Base-by-base conservation (phyloP, 1,140 invertebrate genomes). In the Aleiodes sp. region DNA sequence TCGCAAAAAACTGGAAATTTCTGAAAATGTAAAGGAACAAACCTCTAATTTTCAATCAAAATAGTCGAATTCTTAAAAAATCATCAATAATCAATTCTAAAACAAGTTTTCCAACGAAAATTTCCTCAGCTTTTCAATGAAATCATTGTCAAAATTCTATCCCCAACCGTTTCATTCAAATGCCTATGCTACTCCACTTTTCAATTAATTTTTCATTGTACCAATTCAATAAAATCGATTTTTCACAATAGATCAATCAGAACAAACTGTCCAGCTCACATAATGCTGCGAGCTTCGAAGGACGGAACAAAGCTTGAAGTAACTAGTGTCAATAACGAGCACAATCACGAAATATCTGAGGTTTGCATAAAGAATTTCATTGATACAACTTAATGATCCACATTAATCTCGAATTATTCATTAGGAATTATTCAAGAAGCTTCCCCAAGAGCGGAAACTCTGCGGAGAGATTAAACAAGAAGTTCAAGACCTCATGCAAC, bases 321-420 rank as follows among this genome's bases (percentile, higher is more conserved):
- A 2, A 84, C 85, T n/a, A 84, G 82, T 71, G 83, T 87, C 2
- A 86, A 86, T 72, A 87, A 87, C 63, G 80, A 84, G 24, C 86
- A 87, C 68, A 87, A 86, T 79, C 86, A 87, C 46, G 84, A 86
- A 75, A 86, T 86, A 19, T 85, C 85, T 24, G 80, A 85, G 75
- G 83, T 79, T 72, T 16, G 29, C 16, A 56, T 31, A 46, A 7
- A 9, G 14, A 2, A 28, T 65, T 65, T 67, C 4, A 14, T 14
- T 16, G 1, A 61, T 9, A 14, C 2, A 64, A 9, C 19, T 52
- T 43, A 14, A 69, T 39, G 67, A 57, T 12, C 2, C 29, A 10
- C 37, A 19, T 61, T 41, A 2, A 6, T 57, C 57, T 41, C 19
- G 43, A 1, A 65, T 8, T 24, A 8, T 31, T 14, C 19, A 62